Conservation (phyloP, 64 coral and sea anemone genomes). For the Montipora sp. region DNA sequence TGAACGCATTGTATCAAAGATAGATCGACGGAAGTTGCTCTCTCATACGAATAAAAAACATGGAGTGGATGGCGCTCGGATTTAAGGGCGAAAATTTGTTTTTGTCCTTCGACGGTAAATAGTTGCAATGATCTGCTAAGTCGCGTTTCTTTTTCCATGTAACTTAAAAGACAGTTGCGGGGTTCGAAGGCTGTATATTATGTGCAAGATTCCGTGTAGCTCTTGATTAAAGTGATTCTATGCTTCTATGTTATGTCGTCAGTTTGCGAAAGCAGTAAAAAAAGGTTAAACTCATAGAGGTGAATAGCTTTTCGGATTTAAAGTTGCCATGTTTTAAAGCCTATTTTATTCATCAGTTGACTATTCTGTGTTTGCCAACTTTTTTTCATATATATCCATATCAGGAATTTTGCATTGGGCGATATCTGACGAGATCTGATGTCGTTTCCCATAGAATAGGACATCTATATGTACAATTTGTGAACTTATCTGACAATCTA, state of each 20-base stretch:
- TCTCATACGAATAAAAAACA: conserved; percentile 41
- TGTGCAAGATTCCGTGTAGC: too few relatives aligned
- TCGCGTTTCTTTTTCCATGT: neutral
- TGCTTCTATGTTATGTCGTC: neutral
- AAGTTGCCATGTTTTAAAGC: neutral
- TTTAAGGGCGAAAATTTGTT: conserved; percentile 31
- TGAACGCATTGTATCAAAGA: conserved; percentile 51
- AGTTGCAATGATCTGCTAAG: neutral
- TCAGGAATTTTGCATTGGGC: neutral
- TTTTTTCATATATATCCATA: neutral
- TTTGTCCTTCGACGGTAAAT: conserved; percentile 28
- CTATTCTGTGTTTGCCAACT: too few relatives aligned
- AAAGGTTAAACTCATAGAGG: too few relatives aligned
- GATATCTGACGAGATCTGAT: neutral
- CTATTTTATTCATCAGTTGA: too few relatives aligned
- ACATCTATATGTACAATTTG: conserved; percentile 17
- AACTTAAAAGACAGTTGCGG: neutral
- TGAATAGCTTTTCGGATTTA: neutral
- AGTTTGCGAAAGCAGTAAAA: neutral
- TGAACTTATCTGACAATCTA: neutral
- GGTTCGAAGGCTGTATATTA: neutral
- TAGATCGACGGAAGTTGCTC: conserved; percentile 45
- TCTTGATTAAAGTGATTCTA: too few relatives aligned
- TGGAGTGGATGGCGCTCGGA: conserved; percentile 42
- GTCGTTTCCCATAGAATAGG: conserved; percentile 13